A percentile compares a stretch with the other conserved stretches of the same genome.
Conservation (phyloP, 2,113 vertebrate genomes). For the Poecile atricapillus region DNA sequence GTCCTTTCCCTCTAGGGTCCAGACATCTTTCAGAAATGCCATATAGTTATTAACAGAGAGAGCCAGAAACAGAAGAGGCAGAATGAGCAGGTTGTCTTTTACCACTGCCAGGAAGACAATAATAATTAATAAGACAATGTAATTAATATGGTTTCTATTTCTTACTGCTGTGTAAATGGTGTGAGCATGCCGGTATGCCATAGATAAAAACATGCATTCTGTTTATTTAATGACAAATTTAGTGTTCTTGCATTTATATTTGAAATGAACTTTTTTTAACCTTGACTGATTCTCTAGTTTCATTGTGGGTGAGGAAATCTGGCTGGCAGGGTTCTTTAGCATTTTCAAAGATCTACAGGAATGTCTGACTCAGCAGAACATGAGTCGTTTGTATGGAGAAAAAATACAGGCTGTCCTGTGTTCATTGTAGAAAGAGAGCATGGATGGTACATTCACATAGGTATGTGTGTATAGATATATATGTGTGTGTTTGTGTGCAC, state of each 20-base stretch:
- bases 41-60: not conserved
- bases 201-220: not conserved
- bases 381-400: accelerated
- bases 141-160: not conserved
- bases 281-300: not conserved
- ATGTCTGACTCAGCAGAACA: accelerated
- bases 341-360: not conserved
- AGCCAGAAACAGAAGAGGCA: not conserved
- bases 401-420: not conserved
- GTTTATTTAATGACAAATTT: not conserved
- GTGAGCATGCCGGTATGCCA: not conserved
- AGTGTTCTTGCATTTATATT: not conserved
- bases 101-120: not conserved
- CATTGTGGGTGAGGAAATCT: not conserved
- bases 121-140: not conserved
- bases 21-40: not conserved
- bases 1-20: not conserved
- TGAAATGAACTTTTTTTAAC: not conserved
- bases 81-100: not conserved
- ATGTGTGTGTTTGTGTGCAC: not conserved
- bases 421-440: not conserved
- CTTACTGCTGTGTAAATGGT: not conserved
- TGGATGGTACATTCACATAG: not conserved
- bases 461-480: not conserved
- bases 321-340: not conserved